phyloP scores from a whole-genome alignment of 2,888 invertebrate genomes.

The Vandiemenella viatica region DNA sequence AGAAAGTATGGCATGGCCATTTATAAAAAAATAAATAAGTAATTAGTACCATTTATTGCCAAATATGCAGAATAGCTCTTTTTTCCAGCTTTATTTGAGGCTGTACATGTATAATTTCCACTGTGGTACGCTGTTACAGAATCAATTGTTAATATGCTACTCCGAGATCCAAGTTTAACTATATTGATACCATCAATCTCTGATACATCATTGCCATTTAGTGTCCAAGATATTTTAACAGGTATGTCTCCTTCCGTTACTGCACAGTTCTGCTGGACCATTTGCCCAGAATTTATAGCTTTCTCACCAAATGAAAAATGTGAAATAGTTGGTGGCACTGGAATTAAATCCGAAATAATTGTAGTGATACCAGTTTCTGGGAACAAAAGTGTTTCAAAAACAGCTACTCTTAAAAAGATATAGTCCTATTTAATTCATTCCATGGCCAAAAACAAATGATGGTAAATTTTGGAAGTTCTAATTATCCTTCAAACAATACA shows the following conservation, averaged over 20 bases:
- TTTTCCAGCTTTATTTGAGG: constrained; percentile 53
- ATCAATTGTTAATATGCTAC: constrained; percentile 41
- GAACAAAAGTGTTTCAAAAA: too few relatives aligned
- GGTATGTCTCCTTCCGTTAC: constrained; percentile 60
- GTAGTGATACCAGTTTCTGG: too few relatives aligned
- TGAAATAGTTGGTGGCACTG: constrained; percentile 60
- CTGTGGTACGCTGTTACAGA: constrained; percentile 24
- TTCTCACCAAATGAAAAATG: constrained; percentile 54
- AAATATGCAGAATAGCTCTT: constrained; percentile 37
- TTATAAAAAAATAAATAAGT: too few relatives aligned
- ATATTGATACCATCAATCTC: constrained; percentile 28
- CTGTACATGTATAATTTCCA: constrained; percentile 61
- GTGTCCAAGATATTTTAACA: constrained; percentile 55
- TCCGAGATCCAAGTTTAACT: constrained; percentile 31
- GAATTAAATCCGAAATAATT: too few relatives aligned
- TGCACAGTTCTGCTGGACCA: constrained; percentile 50
- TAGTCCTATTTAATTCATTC: too few relatives aligned
- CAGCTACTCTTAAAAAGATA: too few relatives aligned
- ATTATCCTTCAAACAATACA: too few relatives aligned
- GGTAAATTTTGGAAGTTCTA: too few relatives aligned
- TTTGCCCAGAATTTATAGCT: constrained; percentile 51
- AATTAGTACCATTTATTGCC: constrained; percentile 37
- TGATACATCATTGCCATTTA: constrained; percentile 36
- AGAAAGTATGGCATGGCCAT: too few relatives aligned
- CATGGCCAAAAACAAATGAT: too few relatives aligned